Evolutionary conservation across 2,888 invertebrate genomes (phyloP), one percentile per base, ranked within the genome.

Genomic region (Tribolium freemani): DNA sequence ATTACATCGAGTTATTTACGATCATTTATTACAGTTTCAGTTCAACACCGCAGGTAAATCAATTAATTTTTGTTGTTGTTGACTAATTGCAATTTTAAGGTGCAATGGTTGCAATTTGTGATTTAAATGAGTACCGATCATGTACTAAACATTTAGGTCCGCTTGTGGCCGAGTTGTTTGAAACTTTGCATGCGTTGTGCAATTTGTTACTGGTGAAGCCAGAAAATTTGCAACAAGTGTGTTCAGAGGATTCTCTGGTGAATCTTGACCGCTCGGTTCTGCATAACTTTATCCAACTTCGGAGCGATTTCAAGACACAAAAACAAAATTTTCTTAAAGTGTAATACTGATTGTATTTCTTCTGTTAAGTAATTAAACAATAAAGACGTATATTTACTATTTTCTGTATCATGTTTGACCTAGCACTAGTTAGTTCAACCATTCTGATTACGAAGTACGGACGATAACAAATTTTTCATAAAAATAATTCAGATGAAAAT

Each of bases 61-160:
- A 8, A 38, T 38, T 38, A 53, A 53, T 1, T 31, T 56, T 56
- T 11, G 2, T n/a, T n/a, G n/a, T n/a, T 56, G n/a, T 61, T 63
- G 13, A 2, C 44, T 48, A 3, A 48, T 48, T 48, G 1, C 53
- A 31, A 21, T 63, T 84, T 57, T 84, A 8, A 94, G 96, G 99
- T 67, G 98, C 98, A 0, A 97, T 99, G 96, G 93, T 97, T 85
- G 96, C 96, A 1, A 97, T 99, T 79, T 98, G 98, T 87, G 99
- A 99, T 89, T 95, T 99, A 78, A 98, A 98, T 83, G 98, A 98
- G 87, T 99, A 99, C 86, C 90, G 98, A 13, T 94, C 95, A 79
- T 96, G 95, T 83, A 93, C 93, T n/a, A 93, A 94, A 83, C 88
- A 88, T 1, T 89, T 92, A 66, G 93, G 96, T 5, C 89, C 93